Evolutionary conservation across 2,113 vertebrate genomes (phyloP).

Genomic region (Panthera leo): DNA sequence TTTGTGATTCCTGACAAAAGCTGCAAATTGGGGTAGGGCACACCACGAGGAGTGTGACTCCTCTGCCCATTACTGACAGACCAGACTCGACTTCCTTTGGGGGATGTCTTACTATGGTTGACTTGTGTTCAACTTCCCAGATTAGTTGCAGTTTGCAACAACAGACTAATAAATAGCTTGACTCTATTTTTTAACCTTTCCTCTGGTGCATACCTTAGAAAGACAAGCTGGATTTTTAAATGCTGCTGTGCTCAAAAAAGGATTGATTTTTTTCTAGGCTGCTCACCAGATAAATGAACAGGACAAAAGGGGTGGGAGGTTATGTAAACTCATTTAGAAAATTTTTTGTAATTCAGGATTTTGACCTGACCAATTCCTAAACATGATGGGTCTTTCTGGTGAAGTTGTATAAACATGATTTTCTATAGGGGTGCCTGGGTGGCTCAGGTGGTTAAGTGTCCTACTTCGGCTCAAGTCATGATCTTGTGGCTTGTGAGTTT

Average conservation of each 20-base stretch:
- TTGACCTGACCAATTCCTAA: neutral
- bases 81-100: neutral
- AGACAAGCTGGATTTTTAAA: neutral
- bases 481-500: no score
- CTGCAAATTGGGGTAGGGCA: neutral
- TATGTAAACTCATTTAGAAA: neutral
- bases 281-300: neutral
- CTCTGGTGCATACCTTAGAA: neutral
- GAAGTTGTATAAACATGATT: neutral
- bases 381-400: neutral
- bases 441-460: no score
- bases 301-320: neutral
- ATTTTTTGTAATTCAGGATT: neutral
- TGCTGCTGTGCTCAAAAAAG: neutral
- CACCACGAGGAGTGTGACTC: neutral
- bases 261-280: neutral
- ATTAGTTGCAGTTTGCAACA: neutral
- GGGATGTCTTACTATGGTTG: neutral
- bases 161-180: neutral
- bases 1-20: neutral
- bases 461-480: no score
- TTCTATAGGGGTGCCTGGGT: neutral
- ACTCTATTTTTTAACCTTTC: neutral
- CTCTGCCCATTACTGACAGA: neutral
- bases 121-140: neutral